phyloP scores from a whole-genome alignment of 2,797 vertebrate genomes.

The Tokudaia tokunoshimensis region DNA sequence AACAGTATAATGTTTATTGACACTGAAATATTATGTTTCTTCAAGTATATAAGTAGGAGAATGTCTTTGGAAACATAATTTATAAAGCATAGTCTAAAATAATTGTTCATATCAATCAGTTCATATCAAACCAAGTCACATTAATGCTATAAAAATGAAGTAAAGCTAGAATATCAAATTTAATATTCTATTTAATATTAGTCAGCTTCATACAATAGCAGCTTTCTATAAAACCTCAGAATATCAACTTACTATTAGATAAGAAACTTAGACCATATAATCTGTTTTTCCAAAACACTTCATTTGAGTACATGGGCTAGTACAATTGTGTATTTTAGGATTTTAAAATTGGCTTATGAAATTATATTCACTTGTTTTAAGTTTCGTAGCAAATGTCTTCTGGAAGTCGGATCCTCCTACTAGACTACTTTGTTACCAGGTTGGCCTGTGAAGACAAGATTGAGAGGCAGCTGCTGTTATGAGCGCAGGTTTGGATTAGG shows the following conservation, averaged over 20 bases:
- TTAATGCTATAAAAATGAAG: slow-evolving; percentile 37
- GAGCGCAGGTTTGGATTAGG: slow-evolving; percentile 78
- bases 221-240: neutral
- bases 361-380: slow-evolving; percentile 40
- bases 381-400: neutral
- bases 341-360: slow-evolving; percentile 22
- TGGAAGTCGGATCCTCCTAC: slow-evolving; percentile 58
- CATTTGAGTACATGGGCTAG: neutral
- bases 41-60: slow-evolving; percentile 29
- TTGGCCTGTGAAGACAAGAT: slow-evolving; percentile 76
- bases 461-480: slow-evolving; percentile 80
- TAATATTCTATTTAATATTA: slow-evolving; percentile 65
- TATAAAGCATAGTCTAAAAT: slow-evolving; percentile 31
- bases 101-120: neutral
- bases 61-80: slow-evolving; percentile 47
- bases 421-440: slow-evolving; percentile 52
- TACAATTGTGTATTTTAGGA: neutral
- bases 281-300: slow-evolving; percentile 16
- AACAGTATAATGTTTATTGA: slow-evolving; percentile 10
- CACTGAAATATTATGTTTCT: slow-evolving; percentile 27
- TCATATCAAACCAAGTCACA: neutral
- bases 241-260: slow-evolving; percentile 52
- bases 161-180: slow-evolving; percentile 58
- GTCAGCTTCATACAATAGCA: neutral
- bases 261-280: slow-evolving; percentile 46